Base-by-base conservation (phyloP, 2,888 invertebrate genomes). In the Cryptophagus acutangulus region DNA sequence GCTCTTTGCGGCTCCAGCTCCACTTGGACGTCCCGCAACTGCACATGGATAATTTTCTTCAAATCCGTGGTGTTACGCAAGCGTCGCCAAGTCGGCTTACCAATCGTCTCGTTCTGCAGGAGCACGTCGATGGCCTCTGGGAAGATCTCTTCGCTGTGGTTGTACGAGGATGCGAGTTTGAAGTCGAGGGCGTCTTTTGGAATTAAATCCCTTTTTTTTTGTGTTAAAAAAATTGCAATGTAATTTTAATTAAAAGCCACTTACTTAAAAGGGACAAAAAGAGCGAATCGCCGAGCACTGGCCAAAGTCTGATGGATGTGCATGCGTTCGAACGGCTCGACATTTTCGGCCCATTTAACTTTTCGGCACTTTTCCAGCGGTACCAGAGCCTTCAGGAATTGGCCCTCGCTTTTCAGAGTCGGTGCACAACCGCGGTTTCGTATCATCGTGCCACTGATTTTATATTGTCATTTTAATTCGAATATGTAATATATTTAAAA, bases 121-220 rank as follows among this genome's bases (percentile, higher is more conserved):
- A 76, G 71, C 1, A 78, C 63, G 55, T 86, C 83, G 8, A 74
- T 73, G 46, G 72, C 76, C 40, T 81, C 80, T 0, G 81, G 76
- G 55, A 83, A 84, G 17, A 67, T 55, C 54, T 84, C 84, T 1
- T 66, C 66, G 9, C 76, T 75, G 45, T 87, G 85, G 54, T 81
- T 73, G 61, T 87, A 88, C 0, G 80, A 75, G 0, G 85, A 72
- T 2, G 76, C 69, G 35, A 88, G 66, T 3, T 78, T 69, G 37
- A 84, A 71, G 61, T 88, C 88, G 41, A 88, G 69, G 31, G 79
- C 76, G 61, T 87, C 86, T 14, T 73, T 69, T 0, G 86, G 85
- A 36, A 77, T 70, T 18, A 66, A 50, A 15, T 59, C 53, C 2
- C 69, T 69, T n/a, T n/a, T n/a, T n/a, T n/a, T n/a, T n/a, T n/a